Evolutionary conservation across 2,113 vertebrate genomes (phyloP), one percentile per base, ranked within the genome.

Genomic region (Cyanoliseus patagonus): DNA sequence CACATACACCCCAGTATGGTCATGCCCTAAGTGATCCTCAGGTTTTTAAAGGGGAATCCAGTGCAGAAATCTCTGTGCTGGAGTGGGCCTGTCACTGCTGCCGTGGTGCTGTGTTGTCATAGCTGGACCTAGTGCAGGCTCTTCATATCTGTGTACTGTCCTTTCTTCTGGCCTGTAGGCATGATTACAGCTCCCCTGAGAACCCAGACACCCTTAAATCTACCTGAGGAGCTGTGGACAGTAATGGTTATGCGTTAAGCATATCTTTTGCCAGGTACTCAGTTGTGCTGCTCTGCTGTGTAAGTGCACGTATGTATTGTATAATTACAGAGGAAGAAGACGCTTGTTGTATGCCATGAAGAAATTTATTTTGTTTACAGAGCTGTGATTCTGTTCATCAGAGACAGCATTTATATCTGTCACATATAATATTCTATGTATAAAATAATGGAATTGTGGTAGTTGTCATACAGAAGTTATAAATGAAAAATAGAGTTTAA

Each of bases 401-500:
- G 74, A 66, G 37, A 63, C 53, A 80, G 4, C 28, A 30, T 63
- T 70, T 69, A 83, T 41, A 15, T 30, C n/a, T 88, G n/a, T 41
- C 46, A 17, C 37, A 10, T 33, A 17, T 41, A 76, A 61, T 79
- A 79, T 61, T 59, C 44, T 80, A 17, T 52, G 10, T 70, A 75
- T 59, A 78, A 68, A 23, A 77, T 35, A 86, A 77, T 49, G 17
- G 15, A 86, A 33, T 86, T 0, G 4, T 57, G 16, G 6, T 69
- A 73, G 52, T 41, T 66, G 19, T 73, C 19, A 46, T 33, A 31
- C 9, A 49, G 15, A 67, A 17, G 7, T 66, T 80, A 53, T 24
- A 86, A 85, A 72, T 27, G 33, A 37, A 88, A 93, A 86, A 90
- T 41, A 3, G 16, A 83, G 76, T 76, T 68, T 73, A 91, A 91